phyloP scores from a whole-genome alignment of 2,888 invertebrate genomes.

The Phengaris arion region DNA sequence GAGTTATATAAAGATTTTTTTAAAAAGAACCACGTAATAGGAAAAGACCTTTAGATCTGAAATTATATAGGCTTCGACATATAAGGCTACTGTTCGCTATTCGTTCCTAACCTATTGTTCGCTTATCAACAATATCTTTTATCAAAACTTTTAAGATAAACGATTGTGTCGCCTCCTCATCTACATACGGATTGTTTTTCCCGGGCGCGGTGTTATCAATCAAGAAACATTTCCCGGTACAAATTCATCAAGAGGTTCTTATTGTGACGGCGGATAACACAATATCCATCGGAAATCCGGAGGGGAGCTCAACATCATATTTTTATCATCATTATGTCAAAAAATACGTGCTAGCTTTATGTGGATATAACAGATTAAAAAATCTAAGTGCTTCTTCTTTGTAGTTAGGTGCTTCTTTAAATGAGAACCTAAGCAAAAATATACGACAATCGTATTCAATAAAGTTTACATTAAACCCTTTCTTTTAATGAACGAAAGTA shows the following conservation, averaged over 20 bases:
- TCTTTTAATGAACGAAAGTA: too few relatives aligned
- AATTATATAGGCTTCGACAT: not conserved
- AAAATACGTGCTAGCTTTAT: slow-evolving; percentile 48
- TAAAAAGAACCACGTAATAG: too few relatives aligned
- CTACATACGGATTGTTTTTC: slow-evolving; percentile 37
- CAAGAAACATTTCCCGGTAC: slow-evolving; percentile 70
- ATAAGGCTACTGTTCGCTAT: too few relatives aligned
- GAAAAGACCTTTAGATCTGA: not conserved
- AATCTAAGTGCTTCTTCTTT: not conserved
- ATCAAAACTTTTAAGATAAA: not conserved
- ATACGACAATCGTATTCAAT: too few relatives aligned
- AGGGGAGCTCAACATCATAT: slow-evolving; percentile 76
- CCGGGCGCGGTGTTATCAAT: slow-evolving; percentile 63
- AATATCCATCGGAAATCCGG: slow-evolving; percentile 77
- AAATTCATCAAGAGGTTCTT: slow-evolving; percentile 74
- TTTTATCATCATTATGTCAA: slow-evolving; percentile 78
- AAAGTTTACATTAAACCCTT: too few relatives aligned
- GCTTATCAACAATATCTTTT: not conserved
- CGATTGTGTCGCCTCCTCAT: not conserved
- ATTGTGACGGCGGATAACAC: slow-evolving; percentile 74
- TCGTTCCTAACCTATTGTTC: too few relatives aligned
- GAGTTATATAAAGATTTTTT: too few relatives aligned
- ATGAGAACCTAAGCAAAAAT: too few relatives aligned
- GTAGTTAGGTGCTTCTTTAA: too few relatives aligned
- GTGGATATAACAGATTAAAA: slow-evolving; percentile 43